Evolutionary conservation across 2,797 vertebrate species (phyloP).

Genomic region (Mallotus villosus): DNA sequence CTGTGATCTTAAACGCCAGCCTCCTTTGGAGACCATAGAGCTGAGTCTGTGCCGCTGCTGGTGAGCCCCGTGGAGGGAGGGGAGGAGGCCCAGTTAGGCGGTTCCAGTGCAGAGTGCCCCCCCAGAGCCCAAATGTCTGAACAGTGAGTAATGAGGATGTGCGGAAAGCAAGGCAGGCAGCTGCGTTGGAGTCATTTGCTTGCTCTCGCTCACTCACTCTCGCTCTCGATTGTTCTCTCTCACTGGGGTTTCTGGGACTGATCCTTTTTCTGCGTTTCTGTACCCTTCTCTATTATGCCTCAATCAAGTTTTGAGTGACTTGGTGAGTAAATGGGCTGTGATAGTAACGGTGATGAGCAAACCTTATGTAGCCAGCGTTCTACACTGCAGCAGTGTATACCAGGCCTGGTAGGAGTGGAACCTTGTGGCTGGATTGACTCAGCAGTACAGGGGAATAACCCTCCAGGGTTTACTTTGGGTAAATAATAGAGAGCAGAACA

Average conservation of each 20-base stretch:
- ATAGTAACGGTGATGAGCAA: background rate
- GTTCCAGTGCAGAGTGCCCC: conserved; percentile 50
- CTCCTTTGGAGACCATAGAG: conserved; percentile 33
- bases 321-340: background rate
- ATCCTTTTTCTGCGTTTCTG: background rate
- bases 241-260: background rate
- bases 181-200: conserved; percentile 69
- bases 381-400: background rate
- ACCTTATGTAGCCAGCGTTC: background rate
- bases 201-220: background rate
- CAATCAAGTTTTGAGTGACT: background rate
- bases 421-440: background rate
- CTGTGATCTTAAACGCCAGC: conserved; percentile 9
- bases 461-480: background rate
- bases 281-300: background rate
- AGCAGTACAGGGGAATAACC: background rate
- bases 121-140: conserved; percentile 56
- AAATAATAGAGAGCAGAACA: background rate
- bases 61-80: conserved; percentile 11
- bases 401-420: background rate
- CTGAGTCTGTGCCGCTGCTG: conserved; percentile 29
- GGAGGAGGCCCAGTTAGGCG: conserved; percentile 42
- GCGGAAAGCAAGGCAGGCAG: conserved; percentile 70
- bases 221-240: conserved; percentile 29
- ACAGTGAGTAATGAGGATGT: conserved; percentile 74